Percentiles rank a stretch among this genome's conserved stretches.
Conservation (phyloP, 2,797 vertebrate genomes). For the Chelmon rostratus region DNA sequence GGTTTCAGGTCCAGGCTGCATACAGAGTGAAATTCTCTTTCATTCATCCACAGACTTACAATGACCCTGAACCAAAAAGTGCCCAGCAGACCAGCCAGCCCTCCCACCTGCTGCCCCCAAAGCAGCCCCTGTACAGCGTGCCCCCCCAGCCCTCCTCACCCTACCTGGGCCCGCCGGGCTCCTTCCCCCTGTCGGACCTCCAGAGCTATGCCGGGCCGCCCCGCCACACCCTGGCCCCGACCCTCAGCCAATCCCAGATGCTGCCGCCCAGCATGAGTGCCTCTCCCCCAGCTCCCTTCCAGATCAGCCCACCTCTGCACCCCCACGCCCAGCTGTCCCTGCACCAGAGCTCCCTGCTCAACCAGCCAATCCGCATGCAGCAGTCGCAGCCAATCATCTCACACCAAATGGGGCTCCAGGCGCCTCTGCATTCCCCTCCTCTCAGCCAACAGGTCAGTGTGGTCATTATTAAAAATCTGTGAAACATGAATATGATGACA, state of each 20-base stretch:
- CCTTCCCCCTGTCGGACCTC: slow-evolving; percentile 95
- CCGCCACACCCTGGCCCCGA: slow-evolving; percentile 90
- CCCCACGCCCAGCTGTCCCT: slow-evolving; percentile 94
- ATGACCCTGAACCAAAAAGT: slow-evolving; percentile 95
- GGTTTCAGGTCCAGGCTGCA: slow-evolving; percentile 5
- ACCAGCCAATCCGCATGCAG: slow-evolving; percentile 97
- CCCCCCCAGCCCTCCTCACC: slow-evolving; percentile 93
- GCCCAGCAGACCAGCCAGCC: slow-evolving; percentile 91
- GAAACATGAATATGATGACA: slow-evolving; percentile 2
- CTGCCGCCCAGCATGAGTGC: slow-evolving; percentile 95
- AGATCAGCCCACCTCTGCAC: slow-evolving; percentile 95
- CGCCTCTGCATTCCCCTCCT: slow-evolving; percentile 93
- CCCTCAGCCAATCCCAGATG: slow-evolving; percentile 93
- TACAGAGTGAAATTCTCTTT: neutral
- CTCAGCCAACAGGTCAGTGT: slow-evolving; percentile 94
- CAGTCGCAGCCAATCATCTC: slow-evolving; percentile 96
- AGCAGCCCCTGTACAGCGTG: slow-evolving; percentile 94
- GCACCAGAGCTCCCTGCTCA: slow-evolving; percentile 95
- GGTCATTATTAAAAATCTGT: neutral
- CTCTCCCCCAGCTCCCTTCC: slow-evolving; percentile 94
- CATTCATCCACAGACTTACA: slow-evolving; percentile 89
- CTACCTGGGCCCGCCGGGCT: slow-evolving; percentile 91
- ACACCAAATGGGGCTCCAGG: slow-evolving; percentile 97
- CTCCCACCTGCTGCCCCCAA: slow-evolving; percentile 93
- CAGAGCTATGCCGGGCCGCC: slow-evolving; percentile 92